Base-by-base conservation (phyloP, 2,888 invertebrate species). In the Melanophora roralis region DNA sequence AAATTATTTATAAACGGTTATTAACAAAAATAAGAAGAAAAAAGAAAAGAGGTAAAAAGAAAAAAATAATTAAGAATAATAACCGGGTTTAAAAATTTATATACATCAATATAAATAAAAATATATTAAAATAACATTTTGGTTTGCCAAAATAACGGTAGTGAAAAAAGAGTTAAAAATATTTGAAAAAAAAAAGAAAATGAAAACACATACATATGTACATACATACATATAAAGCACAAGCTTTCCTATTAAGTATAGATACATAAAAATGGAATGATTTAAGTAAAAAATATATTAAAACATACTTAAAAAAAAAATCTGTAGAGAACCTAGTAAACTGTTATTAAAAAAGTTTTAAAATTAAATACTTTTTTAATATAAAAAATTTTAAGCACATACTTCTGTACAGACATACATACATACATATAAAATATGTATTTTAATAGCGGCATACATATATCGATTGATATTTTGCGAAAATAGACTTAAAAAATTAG, bases 381-480 rank as follows among this genome's bases (percentile, higher is more conserved):
- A n/a, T n/a, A n/a, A n/a, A n/a, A n/a, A n/a, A n/a, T n/a, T n/a
- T n/a, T n/a, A n/a, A n/a, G n/a, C n/a, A n/a, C n/a, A n/a, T n/a
- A n/a, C n/a, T n/a, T n/a, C n/a, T n/a, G n/a, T n/a, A n/a, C n/a
- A n/a, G n/a, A n/a, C n/a, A n/a, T n/a, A n/a, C n/a, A n/a, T n/a
- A n/a, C n/a, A n/a, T n/a, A n/a, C n/a, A n/a, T n/a, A n/a, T n/a
- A n/a, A n/a, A n/a, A n/a, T n/a, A n/a, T n/a, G n/a, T n/a, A n/a
- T 16, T 40, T 19, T 75, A 38, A 53, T 47, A 76, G 84, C 82
- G 80, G 72, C 82, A 81, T 83, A 78, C 82, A 81, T 83, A 78
- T 86, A 87, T 87, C 88, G 87, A 87, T 87, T 87, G 82, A 82
- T 82, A 83, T 51, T 45, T 43, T 34, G 11, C 45, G 12, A 12